Base-by-base conservation (phyloP, 2,113 vertebrate genomes). In the Oncorhynchus gorbuscha region DNA sequence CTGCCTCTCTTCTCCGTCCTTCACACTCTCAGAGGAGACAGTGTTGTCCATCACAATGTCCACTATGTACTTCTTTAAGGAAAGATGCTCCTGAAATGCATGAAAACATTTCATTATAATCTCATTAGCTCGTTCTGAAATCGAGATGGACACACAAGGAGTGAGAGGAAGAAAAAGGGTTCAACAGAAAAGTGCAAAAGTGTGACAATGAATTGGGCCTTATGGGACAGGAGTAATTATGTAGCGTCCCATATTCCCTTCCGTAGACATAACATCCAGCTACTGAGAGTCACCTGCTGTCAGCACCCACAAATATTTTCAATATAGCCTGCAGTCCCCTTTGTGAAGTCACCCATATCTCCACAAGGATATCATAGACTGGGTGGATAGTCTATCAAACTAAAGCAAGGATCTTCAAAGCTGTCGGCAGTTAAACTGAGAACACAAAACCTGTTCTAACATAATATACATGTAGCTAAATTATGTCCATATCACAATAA, bases 21-120 rank as follows among this genome's bases (percentile, higher is more conserved):
- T 98, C 32, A 90, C 9, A 1, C 92, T 91, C 81, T 99, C 97
- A 26, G 92, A 82, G 30, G 94, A 92, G 74, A 95, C 92, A 0
- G 92, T 89, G 85, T 91, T 94, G 93, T 99, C 98, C 3, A 94
- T 89, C 86, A 98, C 87, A 75, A 99, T 94, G 73, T 99, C 98
- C 86, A 97, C 92, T 28, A 99, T 95, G 85, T 99, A 99, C 85
- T 99, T 99, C 90, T 98, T 99, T 84, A 98, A 89, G 28, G 98
- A 99, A 65, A 99, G 94, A 87, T 99, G 97, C 70, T 99, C 98
- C 98, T 99, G 81, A 6, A 86, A 72, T 77, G 72, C 12, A 84
- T 61, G 48, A 26, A 18, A 73, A 72, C 13, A 51, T 28, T 39
- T 12, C 12, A 48, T 39, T 39, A 14, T 6, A 24, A 45, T 22